phyloP scores from a whole-genome alignment of 1,140 invertebrate species.

The Atta texana region DNA sequence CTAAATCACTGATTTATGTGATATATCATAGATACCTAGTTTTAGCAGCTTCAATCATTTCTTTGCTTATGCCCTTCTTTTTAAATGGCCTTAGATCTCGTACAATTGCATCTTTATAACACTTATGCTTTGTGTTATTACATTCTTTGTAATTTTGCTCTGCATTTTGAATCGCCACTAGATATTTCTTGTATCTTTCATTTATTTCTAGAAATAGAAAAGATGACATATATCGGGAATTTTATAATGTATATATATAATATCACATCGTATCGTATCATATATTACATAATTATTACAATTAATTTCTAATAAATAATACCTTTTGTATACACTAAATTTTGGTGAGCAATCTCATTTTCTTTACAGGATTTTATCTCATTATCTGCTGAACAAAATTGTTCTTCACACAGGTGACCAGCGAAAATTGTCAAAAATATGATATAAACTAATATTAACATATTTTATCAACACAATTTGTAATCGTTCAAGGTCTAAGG shows the following conservation, averaged over 20 bases:
- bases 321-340: slow-evolving; percentile 65
- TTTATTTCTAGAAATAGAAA: slow-evolving; percentile 66
- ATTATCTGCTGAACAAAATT: slow-evolving; percentile 50
- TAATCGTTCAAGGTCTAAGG: no score
- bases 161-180: slow-evolving; percentile 75
- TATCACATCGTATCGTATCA: not conserved
- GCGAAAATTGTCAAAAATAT: slow-evolving; percentile 27
- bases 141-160: slow-evolving; percentile 76
- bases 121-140: slow-evolving; percentile 87
- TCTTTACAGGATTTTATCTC: slow-evolving; percentile 27
- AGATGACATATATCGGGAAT: not conserved
- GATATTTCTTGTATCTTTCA: slow-evolving; percentile 76
- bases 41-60: slow-evolving; percentile 88
- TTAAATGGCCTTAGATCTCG: slow-evolving; percentile 91
- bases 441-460: slow-evolving; percentile 28
- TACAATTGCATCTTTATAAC: slow-evolving; percentile 89
- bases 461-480: not conserved
- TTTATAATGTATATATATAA: not conserved
- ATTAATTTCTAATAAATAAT: not conserved
- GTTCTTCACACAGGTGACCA: slow-evolving; percentile 27
- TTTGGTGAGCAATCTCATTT: not conserved
- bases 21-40: slow-evolving; percentile 84
- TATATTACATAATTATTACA: not conserved
- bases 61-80: slow-evolving; percentile 89
- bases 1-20: not conserved